Conservation (phyloP, 2,888 invertebrate genomes). For the Imbricaverruca yamaguchii region DNA sequence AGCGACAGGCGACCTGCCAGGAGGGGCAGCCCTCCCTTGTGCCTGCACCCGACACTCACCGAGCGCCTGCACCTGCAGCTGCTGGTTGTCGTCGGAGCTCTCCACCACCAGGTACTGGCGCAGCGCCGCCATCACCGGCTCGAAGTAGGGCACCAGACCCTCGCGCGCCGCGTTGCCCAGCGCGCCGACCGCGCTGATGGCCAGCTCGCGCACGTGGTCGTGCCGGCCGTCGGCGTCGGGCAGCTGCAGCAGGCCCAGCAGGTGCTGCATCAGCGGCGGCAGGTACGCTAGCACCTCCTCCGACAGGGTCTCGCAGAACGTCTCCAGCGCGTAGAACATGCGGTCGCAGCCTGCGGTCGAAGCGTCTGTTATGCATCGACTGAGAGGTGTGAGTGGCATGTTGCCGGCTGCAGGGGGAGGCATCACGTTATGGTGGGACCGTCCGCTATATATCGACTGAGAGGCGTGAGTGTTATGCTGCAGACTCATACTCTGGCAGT, state of each 20-base stretch:
- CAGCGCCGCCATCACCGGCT: constrained; percentile 55
- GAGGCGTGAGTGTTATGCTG: too few species aligned
- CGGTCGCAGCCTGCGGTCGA: constrained; percentile 56
- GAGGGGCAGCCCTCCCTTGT: too few species aligned
- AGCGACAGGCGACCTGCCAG: too few species aligned
- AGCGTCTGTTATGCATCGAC: too few species aligned
- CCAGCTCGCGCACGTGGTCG: constrained; percentile 56
- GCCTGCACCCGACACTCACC: constrained; percentile 43
- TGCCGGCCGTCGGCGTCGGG: constrained; percentile 34
- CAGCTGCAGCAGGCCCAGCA: constrained; percentile 54
- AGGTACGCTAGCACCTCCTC: constrained; percentile 63
- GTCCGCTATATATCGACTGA: too few species aligned
- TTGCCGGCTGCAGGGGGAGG: too few species aligned
- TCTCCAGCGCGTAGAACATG: constrained; percentile 71
- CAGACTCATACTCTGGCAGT: too few species aligned
- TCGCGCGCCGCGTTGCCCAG: constrained; percentile 59
- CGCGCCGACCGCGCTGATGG: constrained; percentile 61
- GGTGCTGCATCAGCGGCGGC: constrained; percentile 60
- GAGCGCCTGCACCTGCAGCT: constrained; percentile 58
- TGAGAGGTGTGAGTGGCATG: too few species aligned
- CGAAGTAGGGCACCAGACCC: constrained; percentile 62
- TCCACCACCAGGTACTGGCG: constrained; percentile 52
- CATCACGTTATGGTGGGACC: too few species aligned
- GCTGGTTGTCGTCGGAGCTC: background rate
- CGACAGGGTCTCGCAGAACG: constrained; percentile 68